These are phyloP conservation scores for Calypte anna DNA, from an alignment of 2,113 vertebrate genomes.

Conservation along the genomic window DNA sequence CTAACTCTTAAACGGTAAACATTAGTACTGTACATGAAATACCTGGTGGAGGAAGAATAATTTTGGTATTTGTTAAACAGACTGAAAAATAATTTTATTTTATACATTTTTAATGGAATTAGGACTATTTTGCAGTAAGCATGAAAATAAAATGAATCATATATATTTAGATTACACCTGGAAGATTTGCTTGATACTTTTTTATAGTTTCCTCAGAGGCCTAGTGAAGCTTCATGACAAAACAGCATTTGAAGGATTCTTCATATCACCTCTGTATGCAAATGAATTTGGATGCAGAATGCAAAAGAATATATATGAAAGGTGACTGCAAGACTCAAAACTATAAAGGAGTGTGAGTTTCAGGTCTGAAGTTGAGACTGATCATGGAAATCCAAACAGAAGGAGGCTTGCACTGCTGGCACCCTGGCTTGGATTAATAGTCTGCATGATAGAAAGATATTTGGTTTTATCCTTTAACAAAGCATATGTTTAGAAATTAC, in stretches of 20 bases:
- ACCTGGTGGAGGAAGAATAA: conserved; percentile 78
- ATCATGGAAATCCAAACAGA: not conserved
- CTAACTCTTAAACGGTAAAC: conserved; percentile 80
- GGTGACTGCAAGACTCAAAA: not conserved
- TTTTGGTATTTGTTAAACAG: not conserved
- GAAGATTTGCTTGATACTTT: not conserved
- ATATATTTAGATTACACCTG: not conserved
- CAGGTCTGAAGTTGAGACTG: not conserved
- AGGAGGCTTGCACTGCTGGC: not conserved
- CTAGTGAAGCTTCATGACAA: not conserved
- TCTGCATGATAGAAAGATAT: not conserved
- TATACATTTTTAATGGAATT: not conserved
- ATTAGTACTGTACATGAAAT: conserved; percentile 87
- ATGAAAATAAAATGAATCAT: not conserved
- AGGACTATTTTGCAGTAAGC: not conserved
- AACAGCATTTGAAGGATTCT: not conserved
- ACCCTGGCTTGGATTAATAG: not conserved
- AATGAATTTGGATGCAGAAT: not conserved
- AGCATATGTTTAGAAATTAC: not conserved
- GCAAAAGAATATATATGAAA: not conserved
- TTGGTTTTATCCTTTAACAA: not conserved
- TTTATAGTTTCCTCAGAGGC: not conserved
- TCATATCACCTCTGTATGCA: not conserved
- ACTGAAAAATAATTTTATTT: not conserved
- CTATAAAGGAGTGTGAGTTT: not conserved